phyloP scores from a whole-genome alignment of 2,797 vertebrate species.

The Catostomus latipinnis region DNA sequence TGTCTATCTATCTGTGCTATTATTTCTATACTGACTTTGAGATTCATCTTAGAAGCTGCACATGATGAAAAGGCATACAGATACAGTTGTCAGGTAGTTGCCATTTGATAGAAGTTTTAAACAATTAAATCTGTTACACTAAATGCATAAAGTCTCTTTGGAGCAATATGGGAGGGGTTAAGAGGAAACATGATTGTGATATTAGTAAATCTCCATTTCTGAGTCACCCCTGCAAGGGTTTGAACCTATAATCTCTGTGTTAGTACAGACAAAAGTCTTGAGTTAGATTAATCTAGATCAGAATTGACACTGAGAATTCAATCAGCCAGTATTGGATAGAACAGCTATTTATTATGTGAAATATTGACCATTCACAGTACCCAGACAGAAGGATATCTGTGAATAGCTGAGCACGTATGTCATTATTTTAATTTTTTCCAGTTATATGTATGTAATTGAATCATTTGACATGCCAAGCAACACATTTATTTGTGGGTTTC shows the following conservation, averaged over 20 bases:
- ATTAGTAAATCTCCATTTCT: neutral
- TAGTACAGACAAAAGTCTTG: neutral
- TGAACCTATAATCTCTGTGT: neutral
- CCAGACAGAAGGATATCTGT: neutral
- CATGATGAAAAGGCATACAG: neutral
- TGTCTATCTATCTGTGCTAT: neutral
- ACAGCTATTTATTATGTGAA: no score
- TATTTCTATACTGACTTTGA: neutral
- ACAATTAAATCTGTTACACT: conserved; percentile 1
- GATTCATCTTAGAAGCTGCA: no score
- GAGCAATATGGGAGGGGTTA: neutral
- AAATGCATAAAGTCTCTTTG: neutral
- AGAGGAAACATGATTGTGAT: neutral
- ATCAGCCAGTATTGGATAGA: no score
- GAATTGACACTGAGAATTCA: no score
- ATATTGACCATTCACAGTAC: no score
- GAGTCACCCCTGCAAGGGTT: neutral
- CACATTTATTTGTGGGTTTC: neutral
- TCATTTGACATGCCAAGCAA: neutral
- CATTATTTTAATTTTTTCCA: neutral
- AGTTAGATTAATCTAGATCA: no score
- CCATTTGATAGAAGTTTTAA: neutral
- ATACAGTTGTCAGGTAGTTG: neutral
- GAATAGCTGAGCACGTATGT: neutral
- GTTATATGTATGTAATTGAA: neutral